These are phyloP conservation scores for Reinhardtius hippoglossoides DNA, from an alignment of 2,113 vertebrate species.

Conservation along the genomic window DNA sequence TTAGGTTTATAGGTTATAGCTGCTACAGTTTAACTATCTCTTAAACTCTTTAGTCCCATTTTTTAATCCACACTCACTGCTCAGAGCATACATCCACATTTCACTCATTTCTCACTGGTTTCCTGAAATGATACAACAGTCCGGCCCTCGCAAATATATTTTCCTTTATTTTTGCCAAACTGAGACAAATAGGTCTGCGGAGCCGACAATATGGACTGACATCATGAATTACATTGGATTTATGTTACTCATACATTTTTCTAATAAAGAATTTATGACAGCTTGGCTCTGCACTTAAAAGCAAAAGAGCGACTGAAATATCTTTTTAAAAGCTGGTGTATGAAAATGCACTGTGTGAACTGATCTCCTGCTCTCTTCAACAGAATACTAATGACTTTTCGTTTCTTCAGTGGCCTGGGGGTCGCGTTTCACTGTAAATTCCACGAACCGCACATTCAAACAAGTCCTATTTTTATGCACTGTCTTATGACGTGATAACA, in stretches of 20 bases:
- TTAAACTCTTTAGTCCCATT: no score
- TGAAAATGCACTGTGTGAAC: background rate
- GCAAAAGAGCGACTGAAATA: constrained; percentile 10
- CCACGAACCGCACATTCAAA: constrained; percentile 36
- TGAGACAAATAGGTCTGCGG: constrained; percentile 11
- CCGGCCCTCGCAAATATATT: no score
- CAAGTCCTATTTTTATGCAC: constrained; percentile 34
- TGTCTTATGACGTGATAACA: constrained; percentile 43
- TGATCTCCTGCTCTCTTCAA: constrained; percentile 13
- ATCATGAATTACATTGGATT: constrained; percentile 20
- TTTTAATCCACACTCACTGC: no score
- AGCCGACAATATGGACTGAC: constrained; percentile 13
- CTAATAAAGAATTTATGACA: constrained; percentile 18
- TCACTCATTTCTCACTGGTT: no score
- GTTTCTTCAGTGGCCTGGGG: constrained; percentile 16
- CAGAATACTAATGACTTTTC: constrained; percentile 36
- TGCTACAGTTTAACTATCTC: no score
- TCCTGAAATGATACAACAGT: background rate
- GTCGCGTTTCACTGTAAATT: constrained; percentile 36
- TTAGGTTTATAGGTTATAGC: background rate
- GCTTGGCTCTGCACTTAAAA: constrained; percentile 1
- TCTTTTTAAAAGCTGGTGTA: constrained; percentile 19
- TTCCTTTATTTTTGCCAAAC: constrained; percentile 29
- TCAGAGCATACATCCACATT: no score
- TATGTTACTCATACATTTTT: background rate